Evolutionary conservation across 2,113 vertebrate genomes (phyloP), one percentile per base, ranked within the genome.

Genomic region (Silurus glanis): DNA sequence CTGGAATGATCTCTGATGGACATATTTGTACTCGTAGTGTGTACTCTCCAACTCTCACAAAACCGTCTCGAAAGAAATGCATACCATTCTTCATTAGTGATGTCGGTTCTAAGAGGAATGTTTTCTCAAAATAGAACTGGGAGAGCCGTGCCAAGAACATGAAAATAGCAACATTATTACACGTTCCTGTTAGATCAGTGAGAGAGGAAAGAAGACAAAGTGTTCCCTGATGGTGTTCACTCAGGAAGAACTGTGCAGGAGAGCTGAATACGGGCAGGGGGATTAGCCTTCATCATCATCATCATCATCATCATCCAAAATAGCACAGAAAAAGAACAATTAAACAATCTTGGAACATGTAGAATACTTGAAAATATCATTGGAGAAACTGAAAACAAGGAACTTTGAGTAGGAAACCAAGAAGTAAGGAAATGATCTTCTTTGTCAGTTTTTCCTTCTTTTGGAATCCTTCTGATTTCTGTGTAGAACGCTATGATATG

Each of bases 81-180:
- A 85, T 66, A 58, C 56, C 72, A 82, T 58, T 25, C 55, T 85
- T 89, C 55, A n/a, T 82, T 55, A 85, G 51, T 85, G 84, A 85
- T 25, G 84, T 85, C 49, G 28, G 53, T 67, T 66, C 53, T 67
- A 66, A 79, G 21, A 83, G 55, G 37, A 83, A 74, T 71, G 72
- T 83, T 47, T 83, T 4, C 74, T 55, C 10, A 67, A 53, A 85
- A 85, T 85, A 79, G 84, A 21, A 79, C 19, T 75, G n/a, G 4
- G 17, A 80, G n/a, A 3, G 13, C 13, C 9, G 19, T 13, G 49
- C 82, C 64, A 82, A 17, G 47, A 19, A 6, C 62, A 23, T 28
- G 47, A 28, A 84, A 76, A 84, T 80, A 67, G 75, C 19, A n/a
- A n/a, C 75, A 3, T 51, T 55, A 64, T 45, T 55, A 28, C 61